Conservation (phyloP, 2,888 invertebrate genomes). For the Pristionchus entomophagus region DNA sequence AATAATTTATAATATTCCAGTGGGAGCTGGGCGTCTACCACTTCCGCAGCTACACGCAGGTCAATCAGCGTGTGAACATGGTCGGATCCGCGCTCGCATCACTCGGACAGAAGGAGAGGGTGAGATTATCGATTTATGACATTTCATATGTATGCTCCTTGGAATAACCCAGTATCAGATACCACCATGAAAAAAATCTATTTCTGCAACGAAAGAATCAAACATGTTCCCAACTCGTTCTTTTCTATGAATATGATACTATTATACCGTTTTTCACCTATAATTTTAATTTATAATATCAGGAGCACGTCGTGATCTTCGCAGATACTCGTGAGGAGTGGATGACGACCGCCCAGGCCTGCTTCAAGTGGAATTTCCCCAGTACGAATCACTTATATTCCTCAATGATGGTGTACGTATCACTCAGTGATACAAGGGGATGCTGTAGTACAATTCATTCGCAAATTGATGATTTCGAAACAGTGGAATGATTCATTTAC, state of each 20-base stretch:
- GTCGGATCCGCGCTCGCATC: slow-evolving; percentile 81
- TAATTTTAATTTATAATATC: neutral
- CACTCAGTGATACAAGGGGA: too few relatives aligned
- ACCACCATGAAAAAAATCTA: too few relatives aligned
- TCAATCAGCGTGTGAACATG: slow-evolving; percentile 63
- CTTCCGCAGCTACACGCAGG: slow-evolving; percentile 66
- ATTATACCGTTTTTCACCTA: slow-evolving; percentile 53
- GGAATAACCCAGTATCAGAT: too few relatives aligned
- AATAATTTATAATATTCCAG: slow-evolving; percentile 50
- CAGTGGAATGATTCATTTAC: slow-evolving; percentile 68
- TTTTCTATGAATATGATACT: too few relatives aligned
- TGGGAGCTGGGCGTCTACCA: slow-evolving; percentile 72
- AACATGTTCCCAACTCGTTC: too few relatives aligned
- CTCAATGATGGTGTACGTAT: neutral
- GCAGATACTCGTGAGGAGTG: slow-evolving; percentile 98
- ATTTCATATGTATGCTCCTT: slow-evolving; percentile 83
- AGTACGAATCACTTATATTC: slow-evolving; percentile 78
- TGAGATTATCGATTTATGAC: too few relatives aligned
- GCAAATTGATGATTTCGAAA: too few relatives aligned
- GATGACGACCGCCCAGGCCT: slow-evolving; percentile 95
- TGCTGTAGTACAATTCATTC: too few relatives aligned
- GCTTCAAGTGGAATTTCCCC: slow-evolving; percentile 93
- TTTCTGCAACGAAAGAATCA: too few relatives aligned
- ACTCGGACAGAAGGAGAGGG: slow-evolving; percentile 93
- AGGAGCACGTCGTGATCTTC: slow-evolving; percentile 86